Percentiles rank a stretch among this genome's conserved stretches.
Conservation (phyloP, 1,140 invertebrate genomes). For the Trichonephila clavata region DNA sequence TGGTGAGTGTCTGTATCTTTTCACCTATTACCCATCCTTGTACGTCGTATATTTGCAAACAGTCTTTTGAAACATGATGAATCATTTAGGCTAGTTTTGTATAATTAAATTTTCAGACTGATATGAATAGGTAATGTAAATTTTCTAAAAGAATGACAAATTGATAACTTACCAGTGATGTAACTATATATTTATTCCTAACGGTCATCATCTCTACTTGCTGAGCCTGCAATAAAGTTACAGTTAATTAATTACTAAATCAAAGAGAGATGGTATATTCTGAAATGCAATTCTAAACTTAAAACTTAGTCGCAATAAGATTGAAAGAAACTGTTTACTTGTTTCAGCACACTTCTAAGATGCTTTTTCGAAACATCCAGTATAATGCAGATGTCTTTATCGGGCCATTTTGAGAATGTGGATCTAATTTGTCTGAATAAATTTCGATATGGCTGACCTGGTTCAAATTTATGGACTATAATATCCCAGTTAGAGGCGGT, state of each 20-base stretch:
- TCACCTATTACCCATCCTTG: too few species aligned
- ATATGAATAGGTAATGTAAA: too few species aligned
- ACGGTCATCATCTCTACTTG: slow-evolving; percentile 83
- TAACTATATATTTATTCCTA: slow-evolving; percentile 82
- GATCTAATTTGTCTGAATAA: slow-evolving; percentile 77
- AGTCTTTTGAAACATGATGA: too few species aligned
- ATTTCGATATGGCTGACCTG: slow-evolving; percentile 77
- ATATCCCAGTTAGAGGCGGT: slow-evolving; percentile 72
- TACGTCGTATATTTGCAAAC: too few species aligned
- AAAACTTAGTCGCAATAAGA: neutral
- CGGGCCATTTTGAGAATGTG: slow-evolving; percentile 76
- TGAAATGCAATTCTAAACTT: too few species aligned
- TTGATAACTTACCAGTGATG: slow-evolving; percentile 78
- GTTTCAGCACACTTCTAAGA: slow-evolving; percentile 77
- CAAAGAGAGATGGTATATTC: neutral
- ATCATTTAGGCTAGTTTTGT: too few species aligned
- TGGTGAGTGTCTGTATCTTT: too few species aligned
- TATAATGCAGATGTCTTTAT: slow-evolving; percentile 76
- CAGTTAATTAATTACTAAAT: too few species aligned
- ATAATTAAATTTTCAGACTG: too few species aligned
- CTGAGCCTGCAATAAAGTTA: slow-evolving; percentile 84
- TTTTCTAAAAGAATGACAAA: neutral
- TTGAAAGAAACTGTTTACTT: slow-evolving; percentile 65
- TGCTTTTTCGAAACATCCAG: slow-evolving; percentile 78
- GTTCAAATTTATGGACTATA: slow-evolving; percentile 73